These are phyloP conservation scores for Stenodema calcarata DNA, from an alignment of 2,888 invertebrate species.

Conservation along the genomic window DNA sequence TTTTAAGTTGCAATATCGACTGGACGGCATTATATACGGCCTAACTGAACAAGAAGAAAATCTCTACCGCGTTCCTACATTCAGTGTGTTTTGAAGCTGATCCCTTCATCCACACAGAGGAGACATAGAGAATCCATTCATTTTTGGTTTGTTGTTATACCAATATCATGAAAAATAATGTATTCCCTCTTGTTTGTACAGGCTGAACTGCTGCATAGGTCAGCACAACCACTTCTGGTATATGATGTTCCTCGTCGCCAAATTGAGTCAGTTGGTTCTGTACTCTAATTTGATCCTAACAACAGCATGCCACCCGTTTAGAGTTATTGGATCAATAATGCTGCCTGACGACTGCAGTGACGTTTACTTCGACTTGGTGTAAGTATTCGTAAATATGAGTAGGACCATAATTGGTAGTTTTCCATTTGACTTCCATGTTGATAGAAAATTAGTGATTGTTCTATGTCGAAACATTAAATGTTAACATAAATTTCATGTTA, in stretches of 20 bases:
- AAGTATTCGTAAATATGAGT: conserved; percentile 58
- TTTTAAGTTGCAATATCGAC: no score
- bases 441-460: no score
- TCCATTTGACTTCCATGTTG: no score
- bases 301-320: conserved; percentile 83
- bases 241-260: conserved; percentile 71
- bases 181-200: conserved; percentile 60
- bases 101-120: no score
- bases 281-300: conserved; percentile 83
- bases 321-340: conserved; percentile 71
- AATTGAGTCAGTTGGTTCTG: conserved; percentile 72
- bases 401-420: not conserved
- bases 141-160: no score
- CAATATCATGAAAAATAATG: not conserved
- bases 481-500: no score
- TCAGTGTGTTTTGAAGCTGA: no score
- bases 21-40: no score
- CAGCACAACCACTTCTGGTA: conserved; percentile 80
- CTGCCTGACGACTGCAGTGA: conserved; percentile 85
- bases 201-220: conserved; percentile 86
- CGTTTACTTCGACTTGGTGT: conserved; percentile 81
- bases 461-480: no score
- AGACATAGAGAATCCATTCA: no score
- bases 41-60: no score
- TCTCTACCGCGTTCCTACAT: no score